Evolutionary conservation across 2,113 vertebrate species (phyloP).

Genomic region (Perccottus glenii): DNA sequence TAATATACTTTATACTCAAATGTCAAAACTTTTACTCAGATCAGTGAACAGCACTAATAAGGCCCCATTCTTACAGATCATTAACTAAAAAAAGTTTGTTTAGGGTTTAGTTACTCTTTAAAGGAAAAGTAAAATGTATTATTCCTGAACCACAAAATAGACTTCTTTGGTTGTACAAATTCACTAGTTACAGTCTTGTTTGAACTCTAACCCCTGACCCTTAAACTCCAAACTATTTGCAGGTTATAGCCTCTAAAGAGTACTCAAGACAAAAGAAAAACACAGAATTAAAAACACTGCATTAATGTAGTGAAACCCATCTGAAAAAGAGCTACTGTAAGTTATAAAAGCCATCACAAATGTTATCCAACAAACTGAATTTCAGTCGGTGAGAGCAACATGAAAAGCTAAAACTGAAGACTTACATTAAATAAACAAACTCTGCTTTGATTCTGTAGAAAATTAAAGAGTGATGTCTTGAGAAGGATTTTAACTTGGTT

Average conservation of each 20-base stretch:
- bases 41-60: too few species aligned
- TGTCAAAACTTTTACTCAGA: too few species aligned
- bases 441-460: conserved; percentile 65
- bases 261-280: conserved; percentile 59
- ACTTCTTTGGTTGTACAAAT: conserved; percentile 99
- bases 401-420: conserved; percentile 71
- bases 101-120: too few species aligned
- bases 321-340: conserved; percentile 67
- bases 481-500: conserved; percentile 47
- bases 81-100: too few species aligned
- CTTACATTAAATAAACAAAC: conserved; percentile 72
- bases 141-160: conserved; percentile 99
- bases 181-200: conserved; percentile 99
- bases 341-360: conserved; percentile 66
- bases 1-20: too few species aligned
- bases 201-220: conserved; percentile 80
- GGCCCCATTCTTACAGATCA: too few species aligned
- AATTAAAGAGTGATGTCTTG: conserved; percentile 39
- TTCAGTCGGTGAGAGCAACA: conserved; percentile 77
- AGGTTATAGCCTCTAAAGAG: conserved; percentile 69
- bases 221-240: conserved; percentile 65
- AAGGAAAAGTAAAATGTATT: conserved; percentile 99
- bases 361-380: conserved; percentile 79
- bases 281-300: conserved; percentile 68
- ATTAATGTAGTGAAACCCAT: conserved; percentile 79